These are phyloP conservation scores for Allobates femoralis DNA, from an alignment of 2,797 vertebrate species.

Conservation along the genomic window DNA sequence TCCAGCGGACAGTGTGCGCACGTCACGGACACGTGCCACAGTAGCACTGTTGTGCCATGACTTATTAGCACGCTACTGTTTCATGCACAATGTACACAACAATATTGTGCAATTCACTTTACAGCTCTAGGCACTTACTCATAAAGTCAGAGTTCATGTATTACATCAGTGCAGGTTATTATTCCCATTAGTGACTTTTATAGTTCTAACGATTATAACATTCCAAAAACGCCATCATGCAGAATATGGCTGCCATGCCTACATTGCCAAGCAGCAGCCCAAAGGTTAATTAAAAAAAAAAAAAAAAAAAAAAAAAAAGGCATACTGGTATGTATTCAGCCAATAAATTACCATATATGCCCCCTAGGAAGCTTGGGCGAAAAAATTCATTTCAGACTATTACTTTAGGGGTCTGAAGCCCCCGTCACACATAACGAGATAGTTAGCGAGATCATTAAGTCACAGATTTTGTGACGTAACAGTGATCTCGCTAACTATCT, in stretches of 20 bases:
- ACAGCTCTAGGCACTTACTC: not conserved
- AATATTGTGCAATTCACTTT: not conserved
- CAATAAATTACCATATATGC: no score
- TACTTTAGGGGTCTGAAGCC: no score
- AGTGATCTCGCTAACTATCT: no score
- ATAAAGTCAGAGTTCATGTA: not conserved
- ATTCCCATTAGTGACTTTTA: not conserved
- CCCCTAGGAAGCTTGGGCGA: no score
- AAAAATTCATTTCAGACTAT: no score
- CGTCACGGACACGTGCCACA: conserved; percentile 13
- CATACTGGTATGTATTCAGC: no score
- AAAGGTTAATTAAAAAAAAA: no score
- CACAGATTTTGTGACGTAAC: no score
- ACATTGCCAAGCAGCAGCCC: no score
- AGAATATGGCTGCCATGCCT: not conserved
- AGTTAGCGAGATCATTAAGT: no score
- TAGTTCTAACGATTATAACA: not conserved
- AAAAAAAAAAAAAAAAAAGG: no score
- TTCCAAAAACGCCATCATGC: not conserved
- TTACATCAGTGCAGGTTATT: not conserved
- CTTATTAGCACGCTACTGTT: conserved; percentile 34
- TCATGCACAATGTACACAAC: conserved; percentile 4
- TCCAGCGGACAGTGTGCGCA: conserved; percentile 27
- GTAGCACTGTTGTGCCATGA: conserved; percentile 45
- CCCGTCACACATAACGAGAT: no score